Evolutionary conservation across 2,113 vertebrate genomes (phyloP).

Genomic region (Azemiops feae): DNA sequence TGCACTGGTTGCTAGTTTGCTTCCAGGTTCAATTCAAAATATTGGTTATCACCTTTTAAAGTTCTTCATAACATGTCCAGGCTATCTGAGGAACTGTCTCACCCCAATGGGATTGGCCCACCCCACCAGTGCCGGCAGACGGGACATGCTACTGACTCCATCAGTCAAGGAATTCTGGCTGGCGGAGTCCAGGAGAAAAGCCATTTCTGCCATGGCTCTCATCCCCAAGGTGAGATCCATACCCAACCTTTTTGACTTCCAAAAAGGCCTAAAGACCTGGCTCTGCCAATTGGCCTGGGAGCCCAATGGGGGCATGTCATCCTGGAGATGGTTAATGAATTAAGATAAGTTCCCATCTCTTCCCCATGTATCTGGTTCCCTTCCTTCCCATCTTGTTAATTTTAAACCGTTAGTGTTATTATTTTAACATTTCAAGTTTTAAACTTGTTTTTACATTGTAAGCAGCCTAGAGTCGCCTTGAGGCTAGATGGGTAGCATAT

Average conservation of each 20-base stretch:
- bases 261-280: background rate
- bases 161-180: background rate
- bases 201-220: background rate
- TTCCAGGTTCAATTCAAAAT: background rate
- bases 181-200: background rate
- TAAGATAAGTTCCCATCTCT: background rate
- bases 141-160: background rate
- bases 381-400: background rate
- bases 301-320: background rate
- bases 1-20: background rate
- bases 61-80: background rate
- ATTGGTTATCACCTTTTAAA: background rate
- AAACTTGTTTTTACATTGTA: background rate
- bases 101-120: background rate
- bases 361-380: background rate
- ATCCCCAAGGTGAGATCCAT: background rate
- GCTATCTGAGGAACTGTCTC: background rate
- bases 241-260: background rate
- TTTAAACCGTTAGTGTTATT: background rate
- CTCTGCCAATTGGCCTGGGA: background rate
- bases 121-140: background rate
- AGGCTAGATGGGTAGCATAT: background rate
- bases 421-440: background rate
- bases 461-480: background rate
- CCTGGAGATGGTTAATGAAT: background rate